These are phyloP conservation scores for Marmota monax DNA, from an alignment of 2,113 vertebrate species.

Conservation along the genomic window DNA sequence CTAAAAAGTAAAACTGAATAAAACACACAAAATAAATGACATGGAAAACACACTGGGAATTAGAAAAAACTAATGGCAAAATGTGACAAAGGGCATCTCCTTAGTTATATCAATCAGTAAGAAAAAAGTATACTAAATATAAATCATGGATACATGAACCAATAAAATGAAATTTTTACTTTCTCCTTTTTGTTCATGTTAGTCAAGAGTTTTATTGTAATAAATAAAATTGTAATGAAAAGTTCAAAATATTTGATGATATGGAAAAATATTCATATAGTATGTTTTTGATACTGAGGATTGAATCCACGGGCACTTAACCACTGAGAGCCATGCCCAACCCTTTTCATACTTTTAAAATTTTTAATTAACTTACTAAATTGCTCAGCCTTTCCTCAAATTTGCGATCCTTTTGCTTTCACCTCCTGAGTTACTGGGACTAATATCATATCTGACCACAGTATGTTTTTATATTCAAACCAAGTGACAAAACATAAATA, in stretches of 20 bases:
- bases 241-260: not conserved
- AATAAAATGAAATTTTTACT: not conserved
- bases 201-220: slow-evolving; percentile 50
- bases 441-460: not conserved
- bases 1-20: not conserved
- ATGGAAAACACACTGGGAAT: not conserved
- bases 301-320: too few species aligned
- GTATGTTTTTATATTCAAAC: slow-evolving; percentile 48
- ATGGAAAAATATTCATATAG: too few species aligned
- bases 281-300: too few species aligned
- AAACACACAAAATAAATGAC: not conserved
- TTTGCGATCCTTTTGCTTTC: too few species aligned
- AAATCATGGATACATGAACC: not conserved
- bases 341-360: too few species aligned
- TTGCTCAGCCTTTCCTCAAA: too few species aligned
- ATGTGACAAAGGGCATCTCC: not conserved
- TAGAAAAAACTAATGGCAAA: not conserved
- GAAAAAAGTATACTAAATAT: slow-evolving; percentile 43
- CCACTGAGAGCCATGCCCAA: too few species aligned
- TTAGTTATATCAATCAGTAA: slow-evolving; percentile 30
- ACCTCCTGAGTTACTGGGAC: too few species aligned
- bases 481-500: slow-evolving; percentile 32
- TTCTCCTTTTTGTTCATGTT: slow-evolving; percentile 17
- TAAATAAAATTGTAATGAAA: slow-evolving; percentile 12
- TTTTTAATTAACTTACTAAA: too few species aligned